Evolutionary conservation across 2,888 invertebrate species (phyloP), one percentile per base, ranked within the genome.

Genomic region (Operophtera brumata): DNA sequence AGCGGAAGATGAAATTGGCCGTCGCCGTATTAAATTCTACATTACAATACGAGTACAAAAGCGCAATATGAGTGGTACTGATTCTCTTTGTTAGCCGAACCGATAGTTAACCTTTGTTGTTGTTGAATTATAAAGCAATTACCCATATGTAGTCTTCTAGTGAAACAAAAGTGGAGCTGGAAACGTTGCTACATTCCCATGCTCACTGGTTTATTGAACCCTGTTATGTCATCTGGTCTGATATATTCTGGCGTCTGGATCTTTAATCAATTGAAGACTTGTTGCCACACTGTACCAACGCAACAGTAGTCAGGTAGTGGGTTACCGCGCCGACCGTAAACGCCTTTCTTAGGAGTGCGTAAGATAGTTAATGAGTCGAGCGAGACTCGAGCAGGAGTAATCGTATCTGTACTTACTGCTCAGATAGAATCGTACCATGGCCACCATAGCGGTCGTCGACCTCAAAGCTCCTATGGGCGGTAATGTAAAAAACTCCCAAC

Each of bases 401-500:
- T 57, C 46, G 64, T 60, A 57, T 55, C 56, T 51, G 41, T 51
- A 54, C 47, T 51, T 36, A 36, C 36, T 12, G 13, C 1, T 13
- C 54, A 57, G 47, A 55, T 54, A 62, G 61, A 66, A 66, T 50
- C 37, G 32, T 43, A n/a, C 39, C 35, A 44, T 43, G 35, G 44
- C 39, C 43, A 50, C 37, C 42, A 66, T 64, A 55, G 49, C 67
- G 77, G 74, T 73, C 77, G 58, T 61, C 58, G 75, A 77, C 71
- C 79, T 61, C 65, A 52, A 61, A 69, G 61, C 66, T 70, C 61
- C 65, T 66, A 70, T 72, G 65, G 67, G 66, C 66, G 70, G 58
- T 67, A 71, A 73, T 74, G 73, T 70, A 20, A 20, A 20, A 4
- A 76, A 61, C 63, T 62, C 63, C 46, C 57, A 61, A 68, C 71